Base-by-base conservation (phyloP, 2,888 invertebrate genomes). In the Caenorhabditis sinica region DNA sequence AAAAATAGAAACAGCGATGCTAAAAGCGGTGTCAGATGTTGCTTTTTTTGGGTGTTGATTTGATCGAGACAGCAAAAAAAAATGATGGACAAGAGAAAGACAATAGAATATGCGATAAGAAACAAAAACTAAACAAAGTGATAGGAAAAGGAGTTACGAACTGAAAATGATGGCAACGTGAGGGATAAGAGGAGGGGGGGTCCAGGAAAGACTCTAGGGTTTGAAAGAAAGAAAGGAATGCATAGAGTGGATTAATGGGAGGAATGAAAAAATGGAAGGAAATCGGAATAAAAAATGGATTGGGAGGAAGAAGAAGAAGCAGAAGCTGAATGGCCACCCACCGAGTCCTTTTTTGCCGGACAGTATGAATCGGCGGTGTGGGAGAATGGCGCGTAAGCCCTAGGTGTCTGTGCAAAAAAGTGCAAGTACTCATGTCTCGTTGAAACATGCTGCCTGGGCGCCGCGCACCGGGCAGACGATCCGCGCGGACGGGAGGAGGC, bases 361-460 rank as follows among this genome's bases (percentile, higher is more conserved):
- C 79, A 56, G 71, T 71, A 53, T 65, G 71, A 49, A 49, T 49
- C 49, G 49, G 76, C 60, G 28, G 66, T 76, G 76, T 69, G 76
- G 66, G 75, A 56, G 75, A 56, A 60, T 63, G 73, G 65, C 36
- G 76, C 68, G 76, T 76, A 76, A 76, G 76, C 76, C 75, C 58
- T 76, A 69, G 63, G 72, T 72, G 72, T 71, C 79, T 63, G 45
- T 71, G 79, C 71, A 79, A 79, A 79, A 72, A 79, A 79, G 79
- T 79, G 79, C 79, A 72, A 79, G 79, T 79, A 79, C 79, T 79
- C 79, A 79, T 79, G 71, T 79, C 79, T 72, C 72, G 75, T 74
- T 74, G 82, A 82, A 82, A 82, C 74, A 82, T 68, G 69, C 74
- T 53, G 65, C 40, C n/a, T 61, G 61, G 56, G 45, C 58, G 72